These are phyloP conservation scores for Netelia inedita DNA, from an alignment of 2,888 invertebrate species.

Conservation along the genomic window DNA sequence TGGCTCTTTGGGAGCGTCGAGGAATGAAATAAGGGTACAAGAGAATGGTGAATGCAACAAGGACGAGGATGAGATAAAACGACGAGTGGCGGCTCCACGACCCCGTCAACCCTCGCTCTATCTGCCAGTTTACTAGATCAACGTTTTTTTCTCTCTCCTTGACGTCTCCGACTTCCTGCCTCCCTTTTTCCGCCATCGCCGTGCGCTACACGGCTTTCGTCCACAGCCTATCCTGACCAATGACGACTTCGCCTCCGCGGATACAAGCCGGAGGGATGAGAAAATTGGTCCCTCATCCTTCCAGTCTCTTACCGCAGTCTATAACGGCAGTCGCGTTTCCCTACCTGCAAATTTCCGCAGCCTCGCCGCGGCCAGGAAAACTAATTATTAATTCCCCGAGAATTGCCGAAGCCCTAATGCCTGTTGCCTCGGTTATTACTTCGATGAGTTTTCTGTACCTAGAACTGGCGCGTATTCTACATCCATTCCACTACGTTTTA, in stretches of 20 bases:
- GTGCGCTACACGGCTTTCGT: constrained; percentile 6
- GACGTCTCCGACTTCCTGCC: constrained; percentile 52
- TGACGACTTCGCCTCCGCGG: constrained; percentile 19
- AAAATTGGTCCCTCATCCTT: constrained; percentile 31
- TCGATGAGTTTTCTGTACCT: constrained; percentile 16
- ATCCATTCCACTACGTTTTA: background rate
- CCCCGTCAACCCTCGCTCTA: constrained; percentile 12
- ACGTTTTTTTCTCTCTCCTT: constrained; percentile 31
- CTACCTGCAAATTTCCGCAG: constrained; percentile 22
- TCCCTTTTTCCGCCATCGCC: constrained; percentile 49
- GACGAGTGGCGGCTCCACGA: constrained; percentile 24
- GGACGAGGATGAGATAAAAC: constrained; percentile 27
- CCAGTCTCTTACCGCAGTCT: constrained; percentile 8
- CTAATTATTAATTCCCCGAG: constrained; percentile 55
- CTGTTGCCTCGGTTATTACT: constrained; percentile 26
- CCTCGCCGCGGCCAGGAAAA: constrained; percentile 25
- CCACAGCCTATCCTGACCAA: constrained; percentile 20
- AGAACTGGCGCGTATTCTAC: background rate
- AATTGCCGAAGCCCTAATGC: constrained; percentile 32
- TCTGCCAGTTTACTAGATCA: constrained; percentile 20
- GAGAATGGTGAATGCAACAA: constrained; percentile 2
- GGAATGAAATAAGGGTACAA: background rate
- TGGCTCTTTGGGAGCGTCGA: background rate
- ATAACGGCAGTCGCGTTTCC: constrained; percentile 19
- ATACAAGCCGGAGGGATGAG: constrained; percentile 17